phyloP scores from a whole-genome alignment of 2,113 vertebrate genomes.

The Gymnogyps californianus region DNA sequence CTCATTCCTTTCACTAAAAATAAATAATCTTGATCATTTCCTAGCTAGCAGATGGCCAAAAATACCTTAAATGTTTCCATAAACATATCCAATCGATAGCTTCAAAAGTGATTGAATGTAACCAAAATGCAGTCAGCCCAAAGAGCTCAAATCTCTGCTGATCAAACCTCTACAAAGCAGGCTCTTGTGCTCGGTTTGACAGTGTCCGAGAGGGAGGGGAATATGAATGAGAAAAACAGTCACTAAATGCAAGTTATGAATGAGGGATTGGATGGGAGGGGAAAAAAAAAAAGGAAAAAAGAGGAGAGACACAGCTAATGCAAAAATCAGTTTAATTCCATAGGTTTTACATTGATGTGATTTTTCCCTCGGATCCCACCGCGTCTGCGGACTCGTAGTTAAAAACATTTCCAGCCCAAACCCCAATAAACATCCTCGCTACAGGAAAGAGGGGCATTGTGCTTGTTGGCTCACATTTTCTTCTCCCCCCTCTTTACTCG shows the following conservation, averaged over 20 bases:
- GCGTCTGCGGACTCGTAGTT: not conserved
- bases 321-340: conserved; percentile 35
- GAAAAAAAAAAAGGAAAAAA: too few species aligned
- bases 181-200: conserved; percentile 47
- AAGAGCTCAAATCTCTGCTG: not conserved
- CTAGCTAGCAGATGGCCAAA: conserved; percentile 7
- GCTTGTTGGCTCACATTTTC: not conserved
- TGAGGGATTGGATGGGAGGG: not conserved
- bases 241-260: conserved; percentile 51
- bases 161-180: conserved; percentile 38
- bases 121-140: not conserved
- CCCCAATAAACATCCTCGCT: not conserved
- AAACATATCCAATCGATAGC: conserved; percentile 28
- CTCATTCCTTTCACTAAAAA: not conserved
- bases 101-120: conserved; percentile 27
- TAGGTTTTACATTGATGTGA: not conserved
- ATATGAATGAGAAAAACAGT: conserved; percentile 53
- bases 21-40: not conserved
- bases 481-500: not conserved
- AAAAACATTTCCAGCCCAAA: not conserved
- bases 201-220: conserved; percentile 26
- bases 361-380: not conserved
- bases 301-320: not conserved
- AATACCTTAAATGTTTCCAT: conserved; percentile 33
- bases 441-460: not conserved